phyloP scores from a whole-genome alignment of 2,113 vertebrate species.

The Phalacrocorax aristotelis region DNA sequence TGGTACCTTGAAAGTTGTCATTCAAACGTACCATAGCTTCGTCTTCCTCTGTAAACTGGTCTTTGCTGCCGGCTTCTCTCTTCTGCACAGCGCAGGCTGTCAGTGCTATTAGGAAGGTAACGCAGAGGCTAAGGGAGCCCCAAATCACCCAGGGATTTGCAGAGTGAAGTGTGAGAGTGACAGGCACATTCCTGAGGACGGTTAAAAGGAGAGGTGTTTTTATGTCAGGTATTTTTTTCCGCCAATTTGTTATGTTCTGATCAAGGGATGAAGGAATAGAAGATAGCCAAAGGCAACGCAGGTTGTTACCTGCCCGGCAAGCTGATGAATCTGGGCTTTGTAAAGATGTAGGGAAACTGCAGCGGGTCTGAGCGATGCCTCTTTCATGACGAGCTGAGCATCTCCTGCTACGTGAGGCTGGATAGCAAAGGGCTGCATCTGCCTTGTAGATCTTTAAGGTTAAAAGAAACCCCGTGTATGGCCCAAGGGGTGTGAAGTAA shows the following conservation, averaged over 20 bases:
- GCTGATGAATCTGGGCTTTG: not conserved
- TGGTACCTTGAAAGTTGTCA: not conserved
- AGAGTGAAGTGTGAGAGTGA: not conserved
- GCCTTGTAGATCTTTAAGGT: not conserved
- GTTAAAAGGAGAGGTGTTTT: not conserved
- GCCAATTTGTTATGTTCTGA: not conserved
- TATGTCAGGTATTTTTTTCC: not conserved
- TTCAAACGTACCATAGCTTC: not conserved
- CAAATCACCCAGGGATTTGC: not conserved
- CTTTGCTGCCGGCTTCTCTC: not conserved
- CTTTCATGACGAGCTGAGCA: not conserved
- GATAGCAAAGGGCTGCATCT: not conserved
- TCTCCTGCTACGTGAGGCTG: accelerated
- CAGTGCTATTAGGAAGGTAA: not conserved
- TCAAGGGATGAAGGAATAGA: not conserved
- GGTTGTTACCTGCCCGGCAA: not conserved
- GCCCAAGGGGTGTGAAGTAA: not conserved
- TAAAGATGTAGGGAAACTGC: not conserved
- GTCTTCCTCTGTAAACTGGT: not conserved
- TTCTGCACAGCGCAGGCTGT: not conserved
- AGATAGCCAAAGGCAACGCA: not conserved
- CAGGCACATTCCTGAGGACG: not conserved
- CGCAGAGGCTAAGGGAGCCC: not conserved
- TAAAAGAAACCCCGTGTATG: not conserved
- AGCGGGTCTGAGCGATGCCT: not conserved